Evolutionary conservation across 2,888 invertebrate species (phyloP).

Genomic region (Drosophila borborema): DNA sequence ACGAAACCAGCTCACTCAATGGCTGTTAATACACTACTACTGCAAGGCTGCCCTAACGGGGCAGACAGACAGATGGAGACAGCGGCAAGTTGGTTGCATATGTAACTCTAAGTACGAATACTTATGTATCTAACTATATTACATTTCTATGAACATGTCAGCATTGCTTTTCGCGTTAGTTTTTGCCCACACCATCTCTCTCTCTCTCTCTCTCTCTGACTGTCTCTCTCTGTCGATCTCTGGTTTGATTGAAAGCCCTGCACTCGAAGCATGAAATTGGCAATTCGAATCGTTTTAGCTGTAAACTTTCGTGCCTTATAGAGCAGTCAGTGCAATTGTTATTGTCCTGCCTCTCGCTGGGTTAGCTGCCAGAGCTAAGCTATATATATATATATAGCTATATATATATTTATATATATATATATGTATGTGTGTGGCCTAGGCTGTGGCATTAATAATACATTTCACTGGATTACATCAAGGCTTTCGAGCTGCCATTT

Average conservation of each 20-base stretch:
- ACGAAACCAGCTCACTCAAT: conserved; percentile 29
- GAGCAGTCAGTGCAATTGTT: conserved; percentile 42
- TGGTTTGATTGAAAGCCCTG: conserved; percentile 70
- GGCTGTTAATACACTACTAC: conserved; percentile 54
- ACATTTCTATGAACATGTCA: conserved; percentile 53
- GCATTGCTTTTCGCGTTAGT: conserved; percentile 25
- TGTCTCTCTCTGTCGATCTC: background rate
- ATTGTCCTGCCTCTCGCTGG: conserved; percentile 23
- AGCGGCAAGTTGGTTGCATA: conserved; percentile 3
- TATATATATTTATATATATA: background rate
- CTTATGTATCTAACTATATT: conserved; percentile 36
- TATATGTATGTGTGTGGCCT: conserved; percentile 15
- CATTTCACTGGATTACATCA: conserved; percentile 50
- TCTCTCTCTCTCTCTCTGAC: background rate
- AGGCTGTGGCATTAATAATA: conserved; percentile 59
- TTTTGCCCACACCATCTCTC: background rate
- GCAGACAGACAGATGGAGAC: background rate
- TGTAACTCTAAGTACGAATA: conserved; percentile 13
- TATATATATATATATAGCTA: background rate
- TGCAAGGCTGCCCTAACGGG: background rate
- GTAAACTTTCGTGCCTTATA: conserved; percentile 65
- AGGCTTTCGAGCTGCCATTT: conserved; percentile 23
- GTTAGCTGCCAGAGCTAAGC: conserved; percentile 5
- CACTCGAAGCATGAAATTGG: conserved; percentile 79
- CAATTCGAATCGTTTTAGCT: conserved; percentile 80